Base-by-base conservation (phyloP, 2,888 invertebrate genomes). In the Spisula solida region DNA sequence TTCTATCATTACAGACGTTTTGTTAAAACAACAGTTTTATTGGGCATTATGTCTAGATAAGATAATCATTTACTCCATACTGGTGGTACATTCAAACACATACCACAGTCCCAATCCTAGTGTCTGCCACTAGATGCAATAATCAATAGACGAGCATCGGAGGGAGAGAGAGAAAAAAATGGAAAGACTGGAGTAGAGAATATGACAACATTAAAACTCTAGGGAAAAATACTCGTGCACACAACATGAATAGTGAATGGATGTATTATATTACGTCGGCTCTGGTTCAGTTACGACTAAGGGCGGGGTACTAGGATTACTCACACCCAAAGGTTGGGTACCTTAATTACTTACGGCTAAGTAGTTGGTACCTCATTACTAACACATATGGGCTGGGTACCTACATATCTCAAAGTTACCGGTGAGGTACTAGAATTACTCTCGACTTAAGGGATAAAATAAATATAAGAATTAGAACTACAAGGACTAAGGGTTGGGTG, bases 101-200 rank as follows among this genome's bases (percentile, higher is more conserved):
- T 25, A 25, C 60, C 8, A 41, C 60, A 66, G 60, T 6, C n/a
- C n/a, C 60, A 66, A n/a, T 66, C 25, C 60, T 10, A 66, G 25
- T 5, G 25, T 66, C n/a, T n/a, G 0, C 10, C n/a, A n/a, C 60
- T 25, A 25, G 10, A 25, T 25, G 25, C 60, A 66, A 66, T 60
- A 66, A 66, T 66, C 60, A 66, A 66, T 66, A 66, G 60, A 25
- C 60, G 60, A 66, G 12, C 60, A 66, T n/a, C n/a, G 60, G 60
- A 56, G 60, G 5, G 6, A 66, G 25, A 56, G 60, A 25, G 6
- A 66, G 25, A 56, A 66, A 66, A 66, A 25, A 60, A 66, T 66
- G 25, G 60, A 66, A 25, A 66, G 4, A n/a, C 60, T 66, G 25
- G n/a, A 25, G 51, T 51, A 51, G 51, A 51, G 51, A 51, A 51